Evolutionary conservation across 2,888 invertebrate species (phyloP), one percentile per base, ranked within the genome.

Genomic region (Lordiphosa andalusiaca): DNA sequence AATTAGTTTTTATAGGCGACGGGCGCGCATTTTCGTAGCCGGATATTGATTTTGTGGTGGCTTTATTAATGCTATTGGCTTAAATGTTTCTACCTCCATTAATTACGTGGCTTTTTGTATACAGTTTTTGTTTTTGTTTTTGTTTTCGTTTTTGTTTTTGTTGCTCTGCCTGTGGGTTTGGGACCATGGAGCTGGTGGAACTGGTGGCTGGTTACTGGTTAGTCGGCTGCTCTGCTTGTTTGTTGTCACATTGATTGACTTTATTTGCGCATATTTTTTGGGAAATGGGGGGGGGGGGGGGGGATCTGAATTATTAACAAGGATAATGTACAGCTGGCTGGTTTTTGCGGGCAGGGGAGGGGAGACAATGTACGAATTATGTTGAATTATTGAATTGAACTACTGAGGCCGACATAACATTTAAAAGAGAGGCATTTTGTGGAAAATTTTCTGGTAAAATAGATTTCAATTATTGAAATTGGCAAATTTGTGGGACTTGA

Each of bases 21-120:
- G 82, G 87, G 88, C 81, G 86, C 86, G 86, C 86, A 85, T 86
- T 88, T 89, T 88, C 88, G 89, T 88, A 89, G 88, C 88, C 86
- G 88, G 86, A 88, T 89, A 89, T 89, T 89, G 89, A 89, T 89
- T 89, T 89, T 89, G 89, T 84, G 89, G 89, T 86, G 84, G 86
- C 87, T 89, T 89, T 89, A 88, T 88, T 88, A 88, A 88, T 88
- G 88, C 88, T 84, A 88, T 88, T 88, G 88, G 88, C 88, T 87
- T 88, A 86, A 88, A 87, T 86, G 75, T 86, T 86, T 84, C 85
- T 82, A 84, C 84, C 87, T 85, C 77, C 86, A 86, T 86, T 86
- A 88, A 88, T 88, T 87, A 87, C 84, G 87, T 83, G 86, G 83
- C 86, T 86, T 86, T 76, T 84, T 78, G 74, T 80, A 65, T 68